Evolutionary conservation across 2,888 invertebrate species (phyloP), one percentile per base, ranked within the genome.

Genomic region (Digitonthophagus gazella): DNA sequence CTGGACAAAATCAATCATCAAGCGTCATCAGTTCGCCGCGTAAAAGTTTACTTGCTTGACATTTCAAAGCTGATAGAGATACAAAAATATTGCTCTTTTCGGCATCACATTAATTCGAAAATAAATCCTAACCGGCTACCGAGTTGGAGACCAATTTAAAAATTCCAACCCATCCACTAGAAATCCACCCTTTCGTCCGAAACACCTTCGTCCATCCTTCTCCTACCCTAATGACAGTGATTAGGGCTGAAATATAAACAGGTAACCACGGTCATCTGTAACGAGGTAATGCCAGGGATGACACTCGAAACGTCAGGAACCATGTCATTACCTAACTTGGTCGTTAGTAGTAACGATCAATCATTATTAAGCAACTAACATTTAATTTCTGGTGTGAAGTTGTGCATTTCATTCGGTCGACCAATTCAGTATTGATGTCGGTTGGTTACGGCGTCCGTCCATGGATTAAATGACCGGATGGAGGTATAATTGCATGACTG

Each of bases 311-410:
- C 72, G 75, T 76, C 76, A 76, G 74, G 75, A 76, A 77, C 74
- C 76, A 72, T 77, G 76, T 79, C 77, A 78, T 79, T 79, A 79
- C 74, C 73, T 71, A 75, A 76, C 67, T 75, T 72, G 74, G 75
- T 76, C 77, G 75, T 76, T 75, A 76, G 76, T 75, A 73, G 75
- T 77, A 74, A 76, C 76, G 75, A 78, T 78, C 78, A 78, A 79
- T 79, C 79, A 79, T 78, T 77, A 77, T 78, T 75, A 77, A 76
- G 76, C 76, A 75, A 75, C 75, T 75, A 76, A 76, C 75, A 72
- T 77, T 77, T 76, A 76, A 76, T 76, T 75, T 70, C 75, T 72
- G 72, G 75, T 74, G 75, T 75, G 76, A 75, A 76, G 70, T 74
- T 73, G 75, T 75, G 70, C 68, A 74, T 76, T 73, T 73, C 66